These are phyloP conservation scores for Linhomoeus sp. DNA, from an alignment of 2,888 invertebrate genomes.

Conservation along the genomic window DNA sequence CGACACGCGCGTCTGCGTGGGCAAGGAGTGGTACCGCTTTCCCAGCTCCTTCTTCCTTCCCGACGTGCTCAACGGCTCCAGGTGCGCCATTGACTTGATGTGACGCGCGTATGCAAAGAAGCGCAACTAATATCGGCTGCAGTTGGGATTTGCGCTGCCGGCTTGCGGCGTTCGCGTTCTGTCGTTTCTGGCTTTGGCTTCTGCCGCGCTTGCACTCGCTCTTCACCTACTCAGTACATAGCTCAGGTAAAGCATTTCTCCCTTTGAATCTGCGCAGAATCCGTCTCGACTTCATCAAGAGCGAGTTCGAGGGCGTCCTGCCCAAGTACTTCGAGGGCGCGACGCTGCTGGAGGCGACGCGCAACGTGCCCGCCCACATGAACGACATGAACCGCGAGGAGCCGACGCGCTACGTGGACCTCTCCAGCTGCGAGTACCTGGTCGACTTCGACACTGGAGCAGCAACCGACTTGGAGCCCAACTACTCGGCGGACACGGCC, in stretches of 20 bases:
- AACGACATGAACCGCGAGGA: conserved; percentile 80
- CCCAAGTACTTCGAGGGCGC: conserved; percentile 51
- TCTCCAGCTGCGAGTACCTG: conserved; percentile 31
- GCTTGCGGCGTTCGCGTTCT: too few species aligned
- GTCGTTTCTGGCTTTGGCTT: too few species aligned
- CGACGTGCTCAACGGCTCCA: background rate
- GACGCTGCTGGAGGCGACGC: too few species aligned
- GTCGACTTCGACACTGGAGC: conserved; percentile 30
- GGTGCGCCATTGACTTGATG: too few species aligned
- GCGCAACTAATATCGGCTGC: too few species aligned
- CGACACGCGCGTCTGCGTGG: conserved; percentile 54
- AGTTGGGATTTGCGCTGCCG: too few species aligned
- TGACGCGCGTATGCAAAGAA: too few species aligned
- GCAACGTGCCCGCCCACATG: conserved; percentile 59
- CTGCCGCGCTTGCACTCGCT: too few species aligned
- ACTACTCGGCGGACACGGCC: conserved; percentile 26
- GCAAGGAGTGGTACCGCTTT: conserved; percentile 93
- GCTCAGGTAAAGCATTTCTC: too few species aligned
- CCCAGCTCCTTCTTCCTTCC: conserved; percentile 87
- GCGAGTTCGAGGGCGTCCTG: conserved; percentile 72
- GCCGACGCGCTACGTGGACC: conserved; percentile 31
- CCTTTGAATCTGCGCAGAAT: too few species aligned
- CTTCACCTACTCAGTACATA: too few species aligned
- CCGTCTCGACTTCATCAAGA: conserved; percentile 53
- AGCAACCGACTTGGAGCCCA: conserved; percentile 28